Conservation (phyloP, 64 coral and sea anemone species). For the Porites lutea region DNA sequence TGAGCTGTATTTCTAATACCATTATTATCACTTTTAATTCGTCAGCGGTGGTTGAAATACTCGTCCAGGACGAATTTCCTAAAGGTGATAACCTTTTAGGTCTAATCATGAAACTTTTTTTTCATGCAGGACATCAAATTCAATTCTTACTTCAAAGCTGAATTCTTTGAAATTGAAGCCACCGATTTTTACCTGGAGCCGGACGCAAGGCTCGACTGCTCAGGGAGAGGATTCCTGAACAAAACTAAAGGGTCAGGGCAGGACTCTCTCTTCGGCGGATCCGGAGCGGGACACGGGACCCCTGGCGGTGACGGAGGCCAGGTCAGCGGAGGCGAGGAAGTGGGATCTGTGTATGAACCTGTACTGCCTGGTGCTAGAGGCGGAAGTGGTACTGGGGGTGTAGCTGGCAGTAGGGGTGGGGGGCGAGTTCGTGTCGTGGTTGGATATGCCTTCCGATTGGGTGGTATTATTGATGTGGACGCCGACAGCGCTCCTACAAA, state of each 20-base stretch:
- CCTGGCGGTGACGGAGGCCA: constrained; percentile 64
- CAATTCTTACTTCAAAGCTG: constrained; percentile 81
- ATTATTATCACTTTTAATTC: too few relatives aligned
- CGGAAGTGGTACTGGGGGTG: constrained; percentile 59
- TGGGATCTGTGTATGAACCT: constrained; percentile 93
- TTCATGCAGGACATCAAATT: constrained; percentile 88
- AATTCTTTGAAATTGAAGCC: constrained; percentile 94
- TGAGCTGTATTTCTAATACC: too few relatives aligned
- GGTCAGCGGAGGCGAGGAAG: constrained; percentile 43
- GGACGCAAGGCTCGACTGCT: constrained; percentile 80
- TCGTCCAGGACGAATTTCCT: too few relatives aligned
- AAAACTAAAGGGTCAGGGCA: constrained; percentile 64
- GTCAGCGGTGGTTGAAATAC: too few relatives aligned
- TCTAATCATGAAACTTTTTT: too few relatives aligned
- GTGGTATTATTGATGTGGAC: constrained; percentile 83
- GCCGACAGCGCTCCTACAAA: constrained; percentile 55
- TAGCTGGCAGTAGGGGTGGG: constrained; percentile 79
- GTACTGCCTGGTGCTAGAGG: constrained; percentile 71
- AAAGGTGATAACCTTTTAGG: too few relatives aligned
- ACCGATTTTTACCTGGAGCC: constrained; percentile 96
- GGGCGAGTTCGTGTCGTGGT: constrained; percentile 82
- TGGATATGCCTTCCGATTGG: constrained; percentile 84
- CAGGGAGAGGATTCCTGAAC: constrained; percentile 69
- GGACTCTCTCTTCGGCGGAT: constrained; percentile 75
- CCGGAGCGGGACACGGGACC: constrained; percentile 90